Percentiles rank a stretch among this genome's conserved stretches.
phyloP scores from a whole-genome alignment of 92 coral and sea anemone species.

The Zoanthus sociatus region DNA sequence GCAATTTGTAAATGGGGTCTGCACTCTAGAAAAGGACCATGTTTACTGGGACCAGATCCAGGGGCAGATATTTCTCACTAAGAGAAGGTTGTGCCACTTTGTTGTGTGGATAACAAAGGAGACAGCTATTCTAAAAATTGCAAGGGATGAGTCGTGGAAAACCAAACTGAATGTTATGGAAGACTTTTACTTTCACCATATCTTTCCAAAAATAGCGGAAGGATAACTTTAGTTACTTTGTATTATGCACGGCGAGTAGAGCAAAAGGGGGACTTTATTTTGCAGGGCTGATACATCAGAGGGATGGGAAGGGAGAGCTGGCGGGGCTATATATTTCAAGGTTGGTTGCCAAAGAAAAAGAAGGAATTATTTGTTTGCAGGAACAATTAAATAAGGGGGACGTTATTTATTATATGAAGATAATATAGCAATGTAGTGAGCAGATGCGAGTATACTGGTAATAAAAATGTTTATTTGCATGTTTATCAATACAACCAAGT shows the following conservation, averaged over 20 bases:
- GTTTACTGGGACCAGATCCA: slow-evolving; percentile 9
- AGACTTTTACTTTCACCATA: slow-evolving; percentile 27
- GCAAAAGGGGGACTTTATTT: not conserved
- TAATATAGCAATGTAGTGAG: slow-evolving; percentile 32
- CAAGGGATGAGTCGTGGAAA: slow-evolving; percentile 22
- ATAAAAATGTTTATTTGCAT: slow-evolving; percentile 20
- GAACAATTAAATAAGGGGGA: slow-evolving; percentile 4
- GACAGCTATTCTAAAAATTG: slow-evolving; percentile 5
- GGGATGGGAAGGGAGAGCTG: slow-evolving; percentile 6
- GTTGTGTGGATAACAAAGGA: not conserved
- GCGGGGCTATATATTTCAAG: slow-evolving; percentile 2
- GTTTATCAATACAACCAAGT: slow-evolving; percentile 32
- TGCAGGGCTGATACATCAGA: not conserved
- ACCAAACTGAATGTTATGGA: slow-evolving; percentile 13
- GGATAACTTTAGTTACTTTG: slow-evolving; percentile 19
- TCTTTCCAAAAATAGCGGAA: slow-evolving; percentile 14
- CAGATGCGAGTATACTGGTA: slow-evolving; percentile 21
- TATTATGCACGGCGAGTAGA: not conserved
- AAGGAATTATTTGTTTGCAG: slow-evolving; percentile 31
- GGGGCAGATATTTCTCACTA: slow-evolving; percentile 6
- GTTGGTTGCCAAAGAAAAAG: slow-evolving; percentile 10
- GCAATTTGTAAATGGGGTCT: slow-evolving; percentile 8
- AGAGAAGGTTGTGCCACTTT: slow-evolving; percentile 19
- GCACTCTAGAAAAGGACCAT: slow-evolving; percentile 2
- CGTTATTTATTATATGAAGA: slow-evolving; percentile 18